These are phyloP conservation scores for Myotis vivesi DNA, from an alignment of 2,797 vertebrate species.

Conservation along the genomic window DNA sequence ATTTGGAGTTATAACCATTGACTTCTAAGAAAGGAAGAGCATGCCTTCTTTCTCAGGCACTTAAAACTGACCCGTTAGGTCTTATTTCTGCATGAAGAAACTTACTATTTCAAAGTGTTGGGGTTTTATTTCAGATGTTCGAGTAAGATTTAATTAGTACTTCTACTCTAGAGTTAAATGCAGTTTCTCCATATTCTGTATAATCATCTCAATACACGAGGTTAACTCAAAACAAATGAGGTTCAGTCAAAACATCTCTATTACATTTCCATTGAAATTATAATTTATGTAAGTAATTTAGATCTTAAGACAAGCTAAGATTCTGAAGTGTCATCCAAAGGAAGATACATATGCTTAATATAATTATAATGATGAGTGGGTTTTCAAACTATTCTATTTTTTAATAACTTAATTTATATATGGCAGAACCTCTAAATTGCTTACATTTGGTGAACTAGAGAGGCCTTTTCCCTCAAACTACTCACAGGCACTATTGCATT, in stretches of 20 bases:
- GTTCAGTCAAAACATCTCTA: not conserved
- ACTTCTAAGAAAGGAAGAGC: not conserved
- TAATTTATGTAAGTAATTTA: slow-evolving; percentile 1
- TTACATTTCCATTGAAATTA: not conserved
- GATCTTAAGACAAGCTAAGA: not conserved
- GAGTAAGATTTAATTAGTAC: not conserved
- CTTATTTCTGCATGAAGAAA: not conserved
- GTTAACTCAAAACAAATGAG: not conserved
- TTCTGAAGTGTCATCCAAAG: not conserved
- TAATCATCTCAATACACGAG: not conserved
- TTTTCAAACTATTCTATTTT: slow-evolving; percentile 19
- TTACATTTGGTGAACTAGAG: not conserved
- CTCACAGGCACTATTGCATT: not conserved
- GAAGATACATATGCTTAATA: not conserved
- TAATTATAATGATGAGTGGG: not conserved
- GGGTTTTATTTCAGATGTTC: not conserved
- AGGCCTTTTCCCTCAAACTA: not conserved
- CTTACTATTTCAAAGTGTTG: not conserved
- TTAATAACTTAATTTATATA: not conserved
- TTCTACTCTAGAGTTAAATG: not conserved
- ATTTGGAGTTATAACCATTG: not conserved
- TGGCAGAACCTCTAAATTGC: not conserved
- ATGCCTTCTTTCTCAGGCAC: not conserved
- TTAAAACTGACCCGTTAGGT: not conserved
- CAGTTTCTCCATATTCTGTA: not conserved